Evolutionary conservation across 2,797 vertebrate species (phyloP).

Genomic region (Delichon dasypus): DNA sequence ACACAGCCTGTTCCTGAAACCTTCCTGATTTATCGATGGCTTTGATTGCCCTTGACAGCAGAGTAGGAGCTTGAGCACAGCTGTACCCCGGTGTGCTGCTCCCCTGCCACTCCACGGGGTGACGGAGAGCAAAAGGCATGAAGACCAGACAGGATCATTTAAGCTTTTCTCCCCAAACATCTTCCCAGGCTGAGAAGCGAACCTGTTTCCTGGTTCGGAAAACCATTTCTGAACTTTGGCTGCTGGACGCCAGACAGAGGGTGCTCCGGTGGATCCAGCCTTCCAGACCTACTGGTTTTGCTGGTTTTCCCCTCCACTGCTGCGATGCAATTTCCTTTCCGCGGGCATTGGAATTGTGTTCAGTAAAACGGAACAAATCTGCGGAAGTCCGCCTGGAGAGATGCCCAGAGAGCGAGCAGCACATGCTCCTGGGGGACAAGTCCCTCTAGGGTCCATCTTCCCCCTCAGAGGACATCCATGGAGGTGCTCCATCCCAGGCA

Average conservation of each 20-base stretch:
- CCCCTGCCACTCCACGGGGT: background rate
- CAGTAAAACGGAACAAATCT: background rate
- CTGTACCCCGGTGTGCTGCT: accelerated
- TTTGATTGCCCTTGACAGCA: constrained; percentile 39
- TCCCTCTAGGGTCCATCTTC: background rate
- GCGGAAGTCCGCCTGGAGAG: background rate
- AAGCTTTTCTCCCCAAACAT: background rate
- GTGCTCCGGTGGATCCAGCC: background rate
- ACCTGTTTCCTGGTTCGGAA: too few relatives aligned
- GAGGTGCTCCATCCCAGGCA: background rate
- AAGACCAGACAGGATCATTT: background rate
- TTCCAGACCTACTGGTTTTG: background rate
- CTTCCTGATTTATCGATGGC: constrained; percentile 17
- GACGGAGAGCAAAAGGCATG: background rate
- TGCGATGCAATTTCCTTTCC: accelerated
- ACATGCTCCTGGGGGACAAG: background rate
- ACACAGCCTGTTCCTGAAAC: background rate
- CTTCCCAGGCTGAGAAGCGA: background rate
- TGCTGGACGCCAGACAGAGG: background rate
- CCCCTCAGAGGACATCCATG: background rate
- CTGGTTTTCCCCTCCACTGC: background rate
- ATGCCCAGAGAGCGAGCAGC: accelerated
- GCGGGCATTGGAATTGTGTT: accelerated
- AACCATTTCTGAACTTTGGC: background rate
- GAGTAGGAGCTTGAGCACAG: background rate